Evolutionary conservation across 2,888 invertebrate species (phyloP).

Genomic region (Drosophila siamana): DNA sequence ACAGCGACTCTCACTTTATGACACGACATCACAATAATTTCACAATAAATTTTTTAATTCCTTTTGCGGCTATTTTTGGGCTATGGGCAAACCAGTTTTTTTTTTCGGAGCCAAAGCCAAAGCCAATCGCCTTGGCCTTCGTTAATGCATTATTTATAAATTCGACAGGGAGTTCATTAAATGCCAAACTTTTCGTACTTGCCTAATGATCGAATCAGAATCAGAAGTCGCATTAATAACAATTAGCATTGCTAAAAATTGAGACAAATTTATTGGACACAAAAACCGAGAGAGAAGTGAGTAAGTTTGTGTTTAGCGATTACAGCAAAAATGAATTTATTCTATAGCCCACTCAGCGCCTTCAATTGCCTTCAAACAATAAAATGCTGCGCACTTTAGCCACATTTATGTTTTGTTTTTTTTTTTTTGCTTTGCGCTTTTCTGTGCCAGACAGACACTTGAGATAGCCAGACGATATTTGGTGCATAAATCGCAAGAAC

Average conservation of each 20-base stretch:
- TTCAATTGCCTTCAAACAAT: background rate
- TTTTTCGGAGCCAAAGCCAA: no score
- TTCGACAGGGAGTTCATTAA: constrained; percentile 51
- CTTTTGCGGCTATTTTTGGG: constrained; percentile 15
- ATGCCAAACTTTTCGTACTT: constrained; percentile 55
- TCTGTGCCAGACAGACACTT: constrained; percentile 52
- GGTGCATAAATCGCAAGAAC: constrained; percentile 35
- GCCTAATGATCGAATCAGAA: constrained; percentile 6
- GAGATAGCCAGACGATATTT: constrained; percentile 49
- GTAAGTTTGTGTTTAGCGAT: no score
- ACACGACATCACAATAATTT: constrained; percentile 70
- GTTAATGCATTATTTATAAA: constrained; percentile 47
- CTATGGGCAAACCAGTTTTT: constrained; percentile 49
- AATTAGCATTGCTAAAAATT: background rate
- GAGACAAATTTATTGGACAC: background rate
- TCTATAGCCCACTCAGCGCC: background rate
- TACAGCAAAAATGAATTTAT: no score
- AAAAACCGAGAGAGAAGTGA: no score
- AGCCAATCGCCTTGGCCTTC: constrained; percentile 32
- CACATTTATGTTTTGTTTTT: background rate
- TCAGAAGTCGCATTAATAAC: constrained; percentile 9
- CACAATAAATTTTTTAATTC: constrained; percentile 66
- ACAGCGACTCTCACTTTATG: constrained; percentile 54
- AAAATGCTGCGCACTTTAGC: constrained; percentile 47
- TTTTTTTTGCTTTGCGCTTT: background rate